Base-by-base conservation (phyloP, 2,797 vertebrate species). In the Ataeniobius toweri region DNA sequence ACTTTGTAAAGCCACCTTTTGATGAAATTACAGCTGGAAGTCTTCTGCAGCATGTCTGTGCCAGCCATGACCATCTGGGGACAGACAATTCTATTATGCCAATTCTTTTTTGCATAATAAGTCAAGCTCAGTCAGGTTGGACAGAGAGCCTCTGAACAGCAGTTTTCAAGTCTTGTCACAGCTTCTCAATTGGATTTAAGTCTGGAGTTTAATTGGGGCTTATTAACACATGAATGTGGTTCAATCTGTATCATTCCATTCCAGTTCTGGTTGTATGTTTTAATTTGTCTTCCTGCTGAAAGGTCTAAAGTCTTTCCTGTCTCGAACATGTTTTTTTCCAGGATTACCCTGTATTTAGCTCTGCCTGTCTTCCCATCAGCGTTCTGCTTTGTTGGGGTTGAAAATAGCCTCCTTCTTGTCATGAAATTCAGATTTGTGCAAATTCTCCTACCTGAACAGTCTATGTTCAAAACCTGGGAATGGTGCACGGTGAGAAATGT, bases 11-110 rank as follows among this genome's bases (percentile, higher is more conserved):
- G 24, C 24, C 41, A 69, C 41, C 2, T 13, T 68, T 68, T 68
- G 41, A 22, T 69, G 67, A 69, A 69, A 69, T 14, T 46, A 69
- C 67, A n/a, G 22, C 41, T 69, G 67, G 22, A n/a, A 69, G 67
- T 69, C 41, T 14, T 44, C 41, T 69, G 67, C 12, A 68, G 58
- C 6, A 39, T 39, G 31, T 44, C 65, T 46, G 12, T 69, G 67
- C 41, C 12, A 46, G 39, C 67, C 39, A 39, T 65, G 7, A 18
- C 61, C 61, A 65, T 65, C 3, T 69, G 41, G 67, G 26, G 22
- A 68, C 12, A 13, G 65, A 44, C 44, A 6, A 68, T 68, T 44
- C 3, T 53, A 16, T 53, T 18, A 53, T 13, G 65, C 9, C 39
- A 68, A 44, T 14, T 58, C 1, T 26, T 13, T 58, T 46, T 69